Conservation (phyloP, 2,888 invertebrate species). For the Diplazon laetatorius region DNA sequence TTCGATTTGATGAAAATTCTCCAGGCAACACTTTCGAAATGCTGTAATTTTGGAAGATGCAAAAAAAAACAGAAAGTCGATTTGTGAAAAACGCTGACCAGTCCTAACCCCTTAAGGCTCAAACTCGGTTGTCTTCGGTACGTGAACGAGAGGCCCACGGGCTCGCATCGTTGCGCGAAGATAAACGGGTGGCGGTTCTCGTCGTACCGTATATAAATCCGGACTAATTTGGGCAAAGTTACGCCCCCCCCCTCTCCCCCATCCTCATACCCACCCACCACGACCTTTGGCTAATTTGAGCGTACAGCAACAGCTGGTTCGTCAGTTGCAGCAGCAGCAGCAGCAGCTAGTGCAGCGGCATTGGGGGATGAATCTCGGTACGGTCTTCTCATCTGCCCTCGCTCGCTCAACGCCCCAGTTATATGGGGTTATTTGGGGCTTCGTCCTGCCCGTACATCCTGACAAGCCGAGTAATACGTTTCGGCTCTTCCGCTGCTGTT, state of each 20-base stretch:
- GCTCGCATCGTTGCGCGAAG: constrained; percentile 54
- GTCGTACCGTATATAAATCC: constrained; percentile 59
- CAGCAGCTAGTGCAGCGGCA: constrained; percentile 29
- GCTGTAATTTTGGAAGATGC: no score
- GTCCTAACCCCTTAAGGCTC: no score
- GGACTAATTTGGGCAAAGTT: constrained; percentile 66
- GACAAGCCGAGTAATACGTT: constrained; percentile 55
- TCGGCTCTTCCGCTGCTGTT: constrained; percentile 28
- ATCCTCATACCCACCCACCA: no score
- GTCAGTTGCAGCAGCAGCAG: constrained; percentile 49
- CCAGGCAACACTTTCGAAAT: no score
- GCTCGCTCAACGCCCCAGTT: constrained; percentile 23
- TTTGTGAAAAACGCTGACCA: no score
- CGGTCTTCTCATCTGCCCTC: constrained; percentile 19
- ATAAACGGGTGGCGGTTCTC: constrained; percentile 56
- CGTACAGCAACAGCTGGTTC: constrained; percentile 68
- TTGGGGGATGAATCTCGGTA: not conserved
- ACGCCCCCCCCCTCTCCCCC: constrained; percentile 13
- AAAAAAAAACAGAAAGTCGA: no score
- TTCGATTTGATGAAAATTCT: no score
- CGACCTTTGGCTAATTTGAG: constrained; percentile 59
- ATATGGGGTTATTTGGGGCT: constrained; percentile 23
- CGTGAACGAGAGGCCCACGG: no score
- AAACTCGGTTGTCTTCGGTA: no score
- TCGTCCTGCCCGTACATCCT: constrained; percentile 29